phyloP scores from a whole-genome alignment of 1,140 invertebrate species.

The Pseudomyrmex dendroicus region DNA sequence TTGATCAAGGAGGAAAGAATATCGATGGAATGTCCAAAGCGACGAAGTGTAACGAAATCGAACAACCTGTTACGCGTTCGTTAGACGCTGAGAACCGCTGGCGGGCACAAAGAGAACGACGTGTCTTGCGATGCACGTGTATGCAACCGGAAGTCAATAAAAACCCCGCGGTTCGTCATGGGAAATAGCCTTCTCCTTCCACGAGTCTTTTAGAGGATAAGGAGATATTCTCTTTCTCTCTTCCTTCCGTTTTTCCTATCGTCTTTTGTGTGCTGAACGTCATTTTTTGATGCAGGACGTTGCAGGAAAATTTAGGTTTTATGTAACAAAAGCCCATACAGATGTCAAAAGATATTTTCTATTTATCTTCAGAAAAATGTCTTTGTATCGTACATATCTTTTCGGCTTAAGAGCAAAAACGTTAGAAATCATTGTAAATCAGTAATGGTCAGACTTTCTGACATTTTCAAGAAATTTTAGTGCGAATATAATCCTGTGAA shows the following conservation, averaged over 20 bases:
- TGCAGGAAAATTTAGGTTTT: too few relatives aligned
- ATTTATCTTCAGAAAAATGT: too few relatives aligned
- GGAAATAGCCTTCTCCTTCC: conserved; percentile 71
- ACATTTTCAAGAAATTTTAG: too few relatives aligned
- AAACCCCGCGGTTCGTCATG: conserved; percentile 81
- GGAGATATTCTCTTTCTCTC: not conserved
- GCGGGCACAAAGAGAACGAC: conserved; percentile 80
- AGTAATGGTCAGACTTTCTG: too few relatives aligned
- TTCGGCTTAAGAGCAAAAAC: too few relatives aligned
- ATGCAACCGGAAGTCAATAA: conserved; percentile 85
- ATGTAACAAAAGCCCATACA: too few relatives aligned
- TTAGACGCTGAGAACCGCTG: conserved; percentile 79
- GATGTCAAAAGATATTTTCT: too few relatives aligned
- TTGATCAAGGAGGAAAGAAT: not conserved
- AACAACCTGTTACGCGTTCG: conserved; percentile 74
- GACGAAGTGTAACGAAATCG: conserved; percentile 48
- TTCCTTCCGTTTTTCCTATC: not conserved
- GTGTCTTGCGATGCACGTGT: conserved; percentile 78
- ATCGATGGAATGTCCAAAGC: not conserved
- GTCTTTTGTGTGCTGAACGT: not conserved
- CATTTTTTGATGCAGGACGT: too few relatives aligned
- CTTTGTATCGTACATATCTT: too few relatives aligned
- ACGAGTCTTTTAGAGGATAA: conserved; percentile 16
- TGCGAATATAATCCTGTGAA: accelerated
- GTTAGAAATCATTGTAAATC: too few relatives aligned